Conservation (phyloP, 2,888 invertebrate genomes). For the Dryomyza anilis region DNA sequence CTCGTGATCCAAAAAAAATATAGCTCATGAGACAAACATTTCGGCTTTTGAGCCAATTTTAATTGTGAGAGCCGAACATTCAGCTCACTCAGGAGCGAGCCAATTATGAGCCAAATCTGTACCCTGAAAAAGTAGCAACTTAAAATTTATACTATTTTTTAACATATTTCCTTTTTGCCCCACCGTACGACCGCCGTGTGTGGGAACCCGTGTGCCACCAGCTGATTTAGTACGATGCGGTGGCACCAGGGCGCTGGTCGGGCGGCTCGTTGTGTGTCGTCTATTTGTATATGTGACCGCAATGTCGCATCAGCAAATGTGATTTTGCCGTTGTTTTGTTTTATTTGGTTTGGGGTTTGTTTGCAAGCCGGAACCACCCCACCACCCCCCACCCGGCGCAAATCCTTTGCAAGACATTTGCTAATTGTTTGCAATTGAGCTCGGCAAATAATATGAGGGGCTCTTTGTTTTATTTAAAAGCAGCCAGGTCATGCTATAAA, state of each 20-base stretch:
- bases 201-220: not conserved
- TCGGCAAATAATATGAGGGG: slow-evolving; percentile 21
- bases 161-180: not conserved
- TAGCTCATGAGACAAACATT: too few species aligned
- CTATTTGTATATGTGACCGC: slow-evolving; percentile 17
- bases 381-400: slow-evolving; percentile 10
- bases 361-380: not conserved
- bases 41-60: too few species aligned
- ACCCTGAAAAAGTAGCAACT: too few species aligned
- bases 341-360: not conserved
- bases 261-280: not conserved
- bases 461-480: not conserved
- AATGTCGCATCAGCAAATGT: slow-evolving; percentile 20
- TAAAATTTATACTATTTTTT: too few species aligned
- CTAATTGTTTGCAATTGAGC: slow-evolving; percentile 28
- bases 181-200: not conserved
- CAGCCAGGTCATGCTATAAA: not conserved
- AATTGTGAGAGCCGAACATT: too few species aligned
- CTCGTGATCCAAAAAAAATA: too few species aligned
- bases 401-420: slow-evolving; percentile 23
- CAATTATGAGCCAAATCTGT: too few species aligned
- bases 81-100: too few species aligned
- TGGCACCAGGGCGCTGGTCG: not conserved
- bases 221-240: not conserved
- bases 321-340: slow-evolving; percentile 6